Evolutionary conservation across 2,888 invertebrate species (phyloP).

Genomic region (Epinotia nisella): DNA sequence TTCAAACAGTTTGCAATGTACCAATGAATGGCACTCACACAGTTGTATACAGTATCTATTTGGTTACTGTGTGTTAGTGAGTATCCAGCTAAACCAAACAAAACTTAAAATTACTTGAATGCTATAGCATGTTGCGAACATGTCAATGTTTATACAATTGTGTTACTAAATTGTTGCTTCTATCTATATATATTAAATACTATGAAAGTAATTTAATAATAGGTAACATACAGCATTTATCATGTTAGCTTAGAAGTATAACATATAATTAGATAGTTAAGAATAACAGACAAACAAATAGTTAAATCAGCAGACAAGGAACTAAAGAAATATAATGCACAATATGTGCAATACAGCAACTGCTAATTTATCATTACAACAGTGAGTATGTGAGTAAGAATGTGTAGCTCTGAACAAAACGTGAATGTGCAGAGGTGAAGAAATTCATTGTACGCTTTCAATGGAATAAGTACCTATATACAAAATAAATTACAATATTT

Average conservation of each 20-base stretch:
- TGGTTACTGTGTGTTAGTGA: too few relatives aligned
- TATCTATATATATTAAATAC: constrained; percentile 40
- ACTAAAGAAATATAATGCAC: constrained; percentile 12
- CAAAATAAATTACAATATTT: constrained; percentile 83
- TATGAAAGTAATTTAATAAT: constrained; percentile 37
- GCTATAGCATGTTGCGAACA: too few relatives aligned
- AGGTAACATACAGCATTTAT: constrained; percentile 37
- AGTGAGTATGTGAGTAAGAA: constrained; percentile 8
- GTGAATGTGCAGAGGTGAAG: constrained; percentile 22
- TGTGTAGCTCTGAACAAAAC: constrained; percentile 12
- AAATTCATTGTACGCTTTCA: constrained; percentile 29
- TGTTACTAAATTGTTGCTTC: constrained; percentile 32
- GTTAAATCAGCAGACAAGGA: constrained; percentile 9
- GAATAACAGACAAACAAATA: constrained; percentile 6
- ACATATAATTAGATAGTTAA: constrained; percentile 28
- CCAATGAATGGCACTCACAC: too few relatives aligned
- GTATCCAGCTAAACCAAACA: too few relatives aligned
- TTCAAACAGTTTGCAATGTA: too few relatives aligned
- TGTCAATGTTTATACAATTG: constrained; percentile 6
- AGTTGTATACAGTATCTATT: too few relatives aligned
- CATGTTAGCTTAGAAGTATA: constrained; percentile 36
- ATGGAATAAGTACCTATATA: constrained; percentile 63
- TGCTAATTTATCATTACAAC: constrained; percentile 27
- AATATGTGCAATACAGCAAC: constrained; percentile 23
- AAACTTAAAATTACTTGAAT: too few relatives aligned